Conservation (phyloP, 2,797 vertebrate species). For the Oryzias dopingdopingensis region DNA sequence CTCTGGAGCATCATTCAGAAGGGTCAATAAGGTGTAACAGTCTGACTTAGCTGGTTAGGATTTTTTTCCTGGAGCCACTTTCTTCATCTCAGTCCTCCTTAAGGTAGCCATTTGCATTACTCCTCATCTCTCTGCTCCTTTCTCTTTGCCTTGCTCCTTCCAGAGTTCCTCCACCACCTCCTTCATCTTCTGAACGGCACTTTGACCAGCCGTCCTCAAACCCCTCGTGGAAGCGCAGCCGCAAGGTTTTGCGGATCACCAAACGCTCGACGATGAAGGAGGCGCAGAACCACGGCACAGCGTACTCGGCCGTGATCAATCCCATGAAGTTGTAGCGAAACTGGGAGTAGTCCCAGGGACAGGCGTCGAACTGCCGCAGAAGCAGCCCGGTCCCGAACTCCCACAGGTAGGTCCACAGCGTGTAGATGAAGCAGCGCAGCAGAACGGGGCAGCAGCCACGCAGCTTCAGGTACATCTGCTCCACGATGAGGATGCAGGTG, state of each 20-base stretch:
- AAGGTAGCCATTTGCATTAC: slow-evolving; percentile 85
- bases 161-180: slow-evolving; percentile 20
- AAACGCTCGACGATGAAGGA: slow-evolving; percentile 92
- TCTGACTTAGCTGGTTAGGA: too few species aligned
- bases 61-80: slow-evolving; percentile 1
- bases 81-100: slow-evolving; percentile 74
- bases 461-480: slow-evolving; percentile 92
- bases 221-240: slow-evolving; percentile 87
- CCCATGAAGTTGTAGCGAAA: slow-evolving; percentile 99
- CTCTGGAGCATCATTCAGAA: slow-evolving; percentile 31
- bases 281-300: slow-evolving; percentile 96
- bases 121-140: slow-evolving; percentile 66
- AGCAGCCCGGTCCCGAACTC: slow-evolving; percentile 95
- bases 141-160: slow-evolving; percentile 46
- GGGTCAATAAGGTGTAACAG: slow-evolving; percentile 2
- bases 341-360: slow-evolving; percentile 96
- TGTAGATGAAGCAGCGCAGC: slow-evolving; percentile 94
- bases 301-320: slow-evolving; percentile 96
- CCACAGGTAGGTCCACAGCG: slow-evolving; percentile 97
- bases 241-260: slow-evolving; percentile 92
- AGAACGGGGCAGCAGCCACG: slow-evolving; percentile 85
- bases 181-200: slow-evolving; percentile 7
- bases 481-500: slow-evolving; percentile 95
- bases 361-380: slow-evolving; percentile 93
- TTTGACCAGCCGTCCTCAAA: slow-evolving; percentile 77